Evolutionary conservation across 2,797 vertebrate species (phyloP), one percentile per base, ranked within the genome.

Genomic region (Naso thynnoides): DNA sequence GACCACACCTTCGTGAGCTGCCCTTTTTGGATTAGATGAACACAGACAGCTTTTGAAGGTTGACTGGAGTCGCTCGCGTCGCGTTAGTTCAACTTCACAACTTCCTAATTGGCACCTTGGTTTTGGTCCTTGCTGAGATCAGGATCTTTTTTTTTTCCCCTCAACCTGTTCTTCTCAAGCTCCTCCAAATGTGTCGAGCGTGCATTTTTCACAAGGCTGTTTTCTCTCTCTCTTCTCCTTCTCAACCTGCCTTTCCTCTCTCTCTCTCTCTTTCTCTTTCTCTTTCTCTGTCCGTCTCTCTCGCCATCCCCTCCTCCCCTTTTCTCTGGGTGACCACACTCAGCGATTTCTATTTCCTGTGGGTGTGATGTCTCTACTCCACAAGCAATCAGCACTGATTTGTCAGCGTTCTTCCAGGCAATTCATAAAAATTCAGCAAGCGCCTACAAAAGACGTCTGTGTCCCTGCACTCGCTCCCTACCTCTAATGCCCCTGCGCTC

Each of bases 371-470:
- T 94, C 92, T 94, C 88, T 92, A 87, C 93, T 93, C 89, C 87
- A 85, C 87, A 88, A 91, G 94, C 94, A 92, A 93, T 95, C 92
- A 91, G 89, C 92, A 86, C 90, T 94, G 94, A 95, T 93, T 94
- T 92, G 93, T 94, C 94, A 95, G 94, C 94, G 82, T 94, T 95
- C 92, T 95, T 93, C 84, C 70, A 78, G 86, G 90, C 91, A 73
- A 94, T 94, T 94, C 92, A 93, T 94, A 94, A 94, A 94, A 94
- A 94, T 93, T 94, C 92, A 92, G 90, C 92, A 89, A 87, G 91
- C 87, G 84, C 88, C 88, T 92, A 93, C 92, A 93, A 91, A 94
- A 94, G 90, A 88, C 60, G 55, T 68, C 81, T 60, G 73, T 85
- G 81, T 87, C 81, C 84, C 88, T 31, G 64, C 53, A 29, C 73